Conservation (phyloP, 2,797 vertebrate species). For the Rhabdomys pumilio region DNA sequence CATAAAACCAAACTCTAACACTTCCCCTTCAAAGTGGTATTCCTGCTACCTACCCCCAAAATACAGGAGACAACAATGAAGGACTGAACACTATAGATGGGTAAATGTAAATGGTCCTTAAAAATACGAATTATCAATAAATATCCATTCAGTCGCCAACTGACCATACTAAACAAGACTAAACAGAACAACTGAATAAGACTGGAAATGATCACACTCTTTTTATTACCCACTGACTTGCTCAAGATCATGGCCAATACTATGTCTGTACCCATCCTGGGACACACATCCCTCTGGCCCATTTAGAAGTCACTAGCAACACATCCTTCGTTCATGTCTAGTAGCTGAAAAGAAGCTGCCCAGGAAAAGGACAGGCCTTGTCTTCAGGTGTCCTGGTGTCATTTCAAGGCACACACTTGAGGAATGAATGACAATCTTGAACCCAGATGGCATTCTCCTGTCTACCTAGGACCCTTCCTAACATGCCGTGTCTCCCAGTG, state of each 20-base stretch:
- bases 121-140: not conserved
- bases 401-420: not conserved
- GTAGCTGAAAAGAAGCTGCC: constrained; percentile 26
- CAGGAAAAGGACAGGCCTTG: not conserved
- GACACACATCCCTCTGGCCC: constrained; percentile 18
- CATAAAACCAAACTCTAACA: not conserved
- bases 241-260: constrained; percentile 25
- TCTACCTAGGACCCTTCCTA: not conserved
- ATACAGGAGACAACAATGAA: not conserved
- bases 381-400: not conserved
- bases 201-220: constrained; percentile 60
- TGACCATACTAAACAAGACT: not conserved
- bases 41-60: not conserved
- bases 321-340: not conserved
- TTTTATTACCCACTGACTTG: constrained; percentile 65
- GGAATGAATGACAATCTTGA: not conserved
- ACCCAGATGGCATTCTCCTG: rapidly evolving
- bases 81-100: not conserved
- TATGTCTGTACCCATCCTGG: not conserved
- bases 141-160: not conserved
- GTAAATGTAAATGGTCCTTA: not conserved
- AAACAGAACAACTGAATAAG: not conserved
- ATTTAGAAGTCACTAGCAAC: constrained; percentile 35
- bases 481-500: too few species aligned
- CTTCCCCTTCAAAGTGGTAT: not conserved